Base-by-base conservation (phyloP, 37 sponge, comb jelly and placozoan species). In the Oscarella lobularis region DNA sequence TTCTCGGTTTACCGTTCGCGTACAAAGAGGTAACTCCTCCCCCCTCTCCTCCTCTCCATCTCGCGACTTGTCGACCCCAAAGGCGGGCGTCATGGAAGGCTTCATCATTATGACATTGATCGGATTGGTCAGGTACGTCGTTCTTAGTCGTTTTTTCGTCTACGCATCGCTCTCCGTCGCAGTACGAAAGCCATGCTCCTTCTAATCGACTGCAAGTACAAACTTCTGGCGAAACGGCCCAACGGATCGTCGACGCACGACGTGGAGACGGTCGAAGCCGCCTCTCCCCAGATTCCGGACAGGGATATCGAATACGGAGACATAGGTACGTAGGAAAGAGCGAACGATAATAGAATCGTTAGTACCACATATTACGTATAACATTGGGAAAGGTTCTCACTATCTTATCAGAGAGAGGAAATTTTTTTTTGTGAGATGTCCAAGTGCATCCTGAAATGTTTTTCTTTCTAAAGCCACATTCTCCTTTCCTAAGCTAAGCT, bases 1-100 rank as follows among this genome's bases (percentile, higher is more conserved):
- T 96, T 37, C 80, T 96, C 0, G 98, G 93, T 2, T 80, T 96
- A 0, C 98, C 98, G 0, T 96, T 84, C 73, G 98, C 98, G 31
- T 96, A 92, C 85, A 92, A 82, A 80, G 93, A 96, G 81, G 98
- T 94, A 14, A 1, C 78, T 33, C 32, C 41, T 34, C 2, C 0
- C 1, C 30, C 70, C 30, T 3, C 2, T 72, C 36, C 38, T 9
- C 72, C 0, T 33, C 37, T 78, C 27, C 35, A 36, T 34, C 33
- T 33, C 14, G n/a, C 38, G 36, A 38, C 71, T 2, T 79, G 0
- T 30, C 66, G 76, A 34, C 66, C 38, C 37, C 72, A 38, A 74
- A 93, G 94, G 88, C 86, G 81, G 95, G 95, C 30, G 38, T 94
- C 5, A 74, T 90, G 1, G 95, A 94, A 66, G 95, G 95, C 31